Evolutionary conservation across 2,888 invertebrate species (phyloP).

Genomic region (Rotaria magnacalcarata): DNA sequence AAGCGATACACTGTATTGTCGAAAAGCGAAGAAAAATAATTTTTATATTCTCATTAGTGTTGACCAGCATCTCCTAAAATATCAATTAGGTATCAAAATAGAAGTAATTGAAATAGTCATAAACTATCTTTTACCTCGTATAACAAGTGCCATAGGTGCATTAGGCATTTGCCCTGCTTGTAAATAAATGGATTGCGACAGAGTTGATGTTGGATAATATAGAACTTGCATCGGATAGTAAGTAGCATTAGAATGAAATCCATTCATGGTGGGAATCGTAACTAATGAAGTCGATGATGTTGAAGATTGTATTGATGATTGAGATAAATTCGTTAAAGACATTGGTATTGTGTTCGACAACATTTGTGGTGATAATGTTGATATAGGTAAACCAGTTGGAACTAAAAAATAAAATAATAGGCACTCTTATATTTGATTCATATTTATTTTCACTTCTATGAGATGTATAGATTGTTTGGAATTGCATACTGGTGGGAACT

Average conservation of each 20-base stretch:
- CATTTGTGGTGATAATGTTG: conserved; percentile 10
- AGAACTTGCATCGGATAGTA: conserved; percentile 32
- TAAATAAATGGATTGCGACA: conserved; percentile 7
- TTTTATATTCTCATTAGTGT: background rate
- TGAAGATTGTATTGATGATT: background rate
- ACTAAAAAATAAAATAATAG: background rate
- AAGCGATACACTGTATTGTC: background rate
- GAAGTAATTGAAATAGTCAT: background rate
- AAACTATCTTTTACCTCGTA: background rate
- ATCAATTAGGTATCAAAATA: too few species aligned
- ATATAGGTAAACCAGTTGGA: background rate
- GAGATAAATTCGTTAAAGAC: background rate
- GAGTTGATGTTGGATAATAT: background rate
- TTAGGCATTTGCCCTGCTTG: background rate
- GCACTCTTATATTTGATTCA: too few species aligned
- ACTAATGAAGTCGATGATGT: background rate
- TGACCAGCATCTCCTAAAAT: conserved; percentile 3
- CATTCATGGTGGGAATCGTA: background rate
- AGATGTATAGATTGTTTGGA: background rate
- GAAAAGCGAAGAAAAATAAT: background rate
- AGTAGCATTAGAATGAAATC: conserved; percentile 1
- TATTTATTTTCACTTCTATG: background rate
- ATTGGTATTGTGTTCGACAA: background rate
- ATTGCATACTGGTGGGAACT: background rate
- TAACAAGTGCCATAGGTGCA: background rate